phyloP scores from a whole-genome alignment of 2,888 invertebrate species.

The Tridacna crocea region DNA sequence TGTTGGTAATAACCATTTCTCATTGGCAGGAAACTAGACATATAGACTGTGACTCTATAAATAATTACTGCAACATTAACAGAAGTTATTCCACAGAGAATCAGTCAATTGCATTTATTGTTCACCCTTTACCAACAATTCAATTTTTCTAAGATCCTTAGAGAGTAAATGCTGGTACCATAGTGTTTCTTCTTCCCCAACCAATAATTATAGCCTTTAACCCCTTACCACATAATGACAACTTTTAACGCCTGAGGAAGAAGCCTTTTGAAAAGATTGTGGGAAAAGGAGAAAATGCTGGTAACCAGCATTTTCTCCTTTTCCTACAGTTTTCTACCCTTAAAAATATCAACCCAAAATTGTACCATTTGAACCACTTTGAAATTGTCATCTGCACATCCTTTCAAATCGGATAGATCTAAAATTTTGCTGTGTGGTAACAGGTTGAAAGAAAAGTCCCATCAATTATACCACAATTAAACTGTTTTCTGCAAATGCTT shows the following conservation, averaged over 20 bases:
- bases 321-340: background rate
- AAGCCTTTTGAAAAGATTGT: background rate
- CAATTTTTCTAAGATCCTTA: background rate
- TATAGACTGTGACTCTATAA: background rate
- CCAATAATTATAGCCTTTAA: too few species aligned
- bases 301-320: background rate
- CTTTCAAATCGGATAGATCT: too few species aligned
- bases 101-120: background rate
- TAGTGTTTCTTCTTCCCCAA: too few species aligned
- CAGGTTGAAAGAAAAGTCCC: too few species aligned
- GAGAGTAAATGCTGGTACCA: background rate
- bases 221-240: background rate
- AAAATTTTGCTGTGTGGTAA: too few species aligned
- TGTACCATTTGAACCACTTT: too few species aligned
- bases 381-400: too few species aligned
- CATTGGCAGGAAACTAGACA: background rate
- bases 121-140: too few species aligned
- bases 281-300: background rate
- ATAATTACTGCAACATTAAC: background rate
- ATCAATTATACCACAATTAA: too few species aligned
- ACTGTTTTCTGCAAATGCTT: too few species aligned
- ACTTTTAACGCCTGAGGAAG: background rate
- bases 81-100: slow-evolving; percentile 4
- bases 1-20: background rate
- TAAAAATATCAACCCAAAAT: too few species aligned